Evolutionary conservation across 2,888 invertebrate genomes (phyloP), one percentile per base, ranked within the genome.

Genomic region (Odontomyia ornata): DNA sequence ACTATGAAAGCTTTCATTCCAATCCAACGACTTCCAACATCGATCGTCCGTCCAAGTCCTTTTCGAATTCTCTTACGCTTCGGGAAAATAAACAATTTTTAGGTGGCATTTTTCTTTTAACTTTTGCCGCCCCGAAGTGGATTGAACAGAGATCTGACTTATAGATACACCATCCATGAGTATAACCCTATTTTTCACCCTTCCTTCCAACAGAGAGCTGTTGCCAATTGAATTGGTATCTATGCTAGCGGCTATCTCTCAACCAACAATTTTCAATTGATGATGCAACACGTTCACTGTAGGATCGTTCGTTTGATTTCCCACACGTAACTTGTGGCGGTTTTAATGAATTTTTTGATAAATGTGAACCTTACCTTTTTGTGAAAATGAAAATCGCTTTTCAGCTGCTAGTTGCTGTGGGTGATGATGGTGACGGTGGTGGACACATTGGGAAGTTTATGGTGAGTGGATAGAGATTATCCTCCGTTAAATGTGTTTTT

Each of bases 341-440:
- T 69, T 57, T 72, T 72, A 72, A 72, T 72, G 72, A 72, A 56
- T 72, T 72, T 72, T 56, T 56, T 57, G 56, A 72, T 72, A 72
- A 57, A 72, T 72, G 72, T 72, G 72, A 72, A 36, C 56, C 72
- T 72, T 72, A 72, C 72, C 72, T 72, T 30, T 52, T 30, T 28
- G 15, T 46, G 23, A 25, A 47, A 69, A 36, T 15, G 36, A 28
- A 65, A 36, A 36, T 36, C n/a, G 11, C 11, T 27, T 65, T 65
- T 65, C 65, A 65, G 9, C 27, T 65, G 18, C 36, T 36, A 36
- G 65, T 36, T 36, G 30, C 36, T 18, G 28, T 25, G 27, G 36
- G n/a, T n/a, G n/a, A 36, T 36, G 36, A 36, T 36, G 36, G 36
- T 36, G 3, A 36, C 36, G 36, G 36, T 36, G 36, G 36, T 36